phyloP scores from a whole-genome alignment of 30 jellyfish, hydroid and myxozoan species.

The Aurelia sp. region DNA sequence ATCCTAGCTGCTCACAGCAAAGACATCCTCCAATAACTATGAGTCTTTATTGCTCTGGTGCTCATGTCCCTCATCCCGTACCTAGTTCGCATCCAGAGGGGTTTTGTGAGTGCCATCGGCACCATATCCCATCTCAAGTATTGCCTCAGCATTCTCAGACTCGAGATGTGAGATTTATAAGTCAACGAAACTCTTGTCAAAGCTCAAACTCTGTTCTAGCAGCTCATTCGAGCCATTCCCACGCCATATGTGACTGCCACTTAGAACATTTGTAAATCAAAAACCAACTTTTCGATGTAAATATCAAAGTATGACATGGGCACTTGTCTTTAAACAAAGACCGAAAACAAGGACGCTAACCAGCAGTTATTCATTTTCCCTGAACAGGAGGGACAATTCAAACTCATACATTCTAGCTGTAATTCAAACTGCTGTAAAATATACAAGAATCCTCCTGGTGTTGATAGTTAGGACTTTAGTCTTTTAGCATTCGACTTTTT shows the following conservation, averaged over 20 bases:
- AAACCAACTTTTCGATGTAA: constrained; percentile 9
- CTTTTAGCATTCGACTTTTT: too few relatives aligned
- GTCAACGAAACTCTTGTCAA: constrained; percentile 52
- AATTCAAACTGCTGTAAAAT: too few relatives aligned
- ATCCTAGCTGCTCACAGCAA: constrained; percentile 33
- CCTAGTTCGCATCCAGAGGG: constrained; percentile 47
- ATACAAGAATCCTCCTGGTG: too few relatives aligned
- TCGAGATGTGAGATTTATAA: constrained; percentile 41
- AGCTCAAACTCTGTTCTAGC: constrained; percentile 29
- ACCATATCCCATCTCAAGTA: constrained; percentile 35
- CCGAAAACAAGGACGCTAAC: background rate
- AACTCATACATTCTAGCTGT: too few relatives aligned
- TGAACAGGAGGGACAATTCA: too few relatives aligned
- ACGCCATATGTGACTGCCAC: constrained; percentile 66
- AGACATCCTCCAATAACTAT: constrained; percentile 41
- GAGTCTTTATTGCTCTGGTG: constrained; percentile 39
- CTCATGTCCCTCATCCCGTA: constrained; percentile 37
- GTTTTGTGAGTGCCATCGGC: constrained; percentile 68
- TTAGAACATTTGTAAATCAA: constrained; percentile 46
- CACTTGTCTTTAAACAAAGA: constrained; percentile 34
- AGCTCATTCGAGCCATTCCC: constrained; percentile 48
- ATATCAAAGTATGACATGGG: background rate
- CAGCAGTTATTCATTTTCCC: too few relatives aligned
- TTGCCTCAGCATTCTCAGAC: constrained; percentile 55
- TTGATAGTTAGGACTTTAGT: too few relatives aligned